phyloP scores from a whole-genome alignment of 2,888 invertebrate genomes.

The Steromphala cineraria region DNA sequence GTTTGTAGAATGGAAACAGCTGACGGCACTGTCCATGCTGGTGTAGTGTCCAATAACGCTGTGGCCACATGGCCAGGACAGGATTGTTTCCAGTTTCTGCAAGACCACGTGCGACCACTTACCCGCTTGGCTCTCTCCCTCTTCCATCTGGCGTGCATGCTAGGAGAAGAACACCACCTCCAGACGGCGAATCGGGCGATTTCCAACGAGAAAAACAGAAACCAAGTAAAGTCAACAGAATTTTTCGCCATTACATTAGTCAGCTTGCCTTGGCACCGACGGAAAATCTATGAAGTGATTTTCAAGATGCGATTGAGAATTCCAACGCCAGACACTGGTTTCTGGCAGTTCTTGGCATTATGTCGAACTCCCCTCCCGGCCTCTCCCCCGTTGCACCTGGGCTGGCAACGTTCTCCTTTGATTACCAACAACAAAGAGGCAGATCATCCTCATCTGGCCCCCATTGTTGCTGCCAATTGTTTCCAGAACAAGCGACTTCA shows the following conservation, averaged over 20 bases:
- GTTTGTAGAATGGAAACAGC: background rate
- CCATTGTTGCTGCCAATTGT: background rate
- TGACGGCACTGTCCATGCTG: background rate
- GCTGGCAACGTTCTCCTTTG: background rate
- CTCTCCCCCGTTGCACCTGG: background rate
- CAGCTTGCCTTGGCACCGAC: slow-evolving; percentile 3
- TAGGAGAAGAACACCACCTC: background rate
- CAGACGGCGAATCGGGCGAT: background rate
- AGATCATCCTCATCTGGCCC: background rate
- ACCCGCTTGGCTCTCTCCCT: background rate
- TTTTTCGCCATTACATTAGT: slow-evolving; percentile 4
- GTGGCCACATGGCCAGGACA: background rate
- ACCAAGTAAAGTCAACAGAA: background rate
- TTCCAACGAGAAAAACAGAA: background rate
- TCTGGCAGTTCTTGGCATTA: background rate
- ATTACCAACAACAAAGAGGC: background rate
- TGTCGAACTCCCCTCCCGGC: background rate
- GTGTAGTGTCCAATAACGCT: background rate
- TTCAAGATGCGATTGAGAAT: background rate
- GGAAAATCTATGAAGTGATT: background rate
- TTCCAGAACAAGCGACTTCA: background rate
- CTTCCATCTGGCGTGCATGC: background rate
- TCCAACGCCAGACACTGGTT: background rate
- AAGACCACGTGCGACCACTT: background rate
- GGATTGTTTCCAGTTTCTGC: background rate